These are phyloP conservation scores for Lethocerus indicus DNA, from an alignment of 1,140 invertebrate genomes.

Conservation along the genomic window DNA sequence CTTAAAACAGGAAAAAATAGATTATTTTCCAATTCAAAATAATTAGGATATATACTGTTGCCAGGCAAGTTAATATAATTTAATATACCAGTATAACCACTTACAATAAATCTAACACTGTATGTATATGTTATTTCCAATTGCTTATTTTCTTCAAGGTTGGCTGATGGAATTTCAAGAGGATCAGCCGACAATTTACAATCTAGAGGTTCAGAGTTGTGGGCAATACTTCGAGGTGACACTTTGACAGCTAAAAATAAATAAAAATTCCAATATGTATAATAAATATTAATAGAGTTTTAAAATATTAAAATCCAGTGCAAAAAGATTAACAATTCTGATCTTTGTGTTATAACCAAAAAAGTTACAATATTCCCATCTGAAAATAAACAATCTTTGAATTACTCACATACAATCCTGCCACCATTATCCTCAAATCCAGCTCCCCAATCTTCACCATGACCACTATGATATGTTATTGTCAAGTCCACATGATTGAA, in stretches of 20 bases:
- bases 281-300: neutral
- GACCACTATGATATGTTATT: slow-evolving; percentile 83
- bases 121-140: slow-evolving; percentile 75
- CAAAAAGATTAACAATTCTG: no score
- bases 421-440: slow-evolving; percentile 62
- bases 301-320: slow-evolving; percentile 5
- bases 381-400: slow-evolving; percentile 11
- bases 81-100: slow-evolving; percentile 14
- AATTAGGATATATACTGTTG: neutral
- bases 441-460: slow-evolving; percentile 66
- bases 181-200: slow-evolving; percentile 36
- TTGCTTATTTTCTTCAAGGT: slow-evolving; percentile 30
- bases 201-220: slow-evolving; percentile 28
- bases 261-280: neutral
- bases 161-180: slow-evolving; percentile 45
- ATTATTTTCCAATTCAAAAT: neutral
- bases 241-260: slow-evolving; percentile 43
- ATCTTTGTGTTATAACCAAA: no score
- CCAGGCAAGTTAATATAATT: neutral
- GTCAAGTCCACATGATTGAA: slow-evolving; percentile 94
- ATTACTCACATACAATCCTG: slow-evolving; percentile 68
- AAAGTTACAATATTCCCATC: no score
- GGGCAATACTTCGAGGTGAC: slow-evolving; percentile 60
- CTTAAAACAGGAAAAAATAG: slow-evolving; percentile 20
- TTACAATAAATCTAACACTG: slow-evolving; percentile 59